Conservation (phyloP, 1,140 invertebrate genomes). For the Philotrypesis tridentata region DNA sequence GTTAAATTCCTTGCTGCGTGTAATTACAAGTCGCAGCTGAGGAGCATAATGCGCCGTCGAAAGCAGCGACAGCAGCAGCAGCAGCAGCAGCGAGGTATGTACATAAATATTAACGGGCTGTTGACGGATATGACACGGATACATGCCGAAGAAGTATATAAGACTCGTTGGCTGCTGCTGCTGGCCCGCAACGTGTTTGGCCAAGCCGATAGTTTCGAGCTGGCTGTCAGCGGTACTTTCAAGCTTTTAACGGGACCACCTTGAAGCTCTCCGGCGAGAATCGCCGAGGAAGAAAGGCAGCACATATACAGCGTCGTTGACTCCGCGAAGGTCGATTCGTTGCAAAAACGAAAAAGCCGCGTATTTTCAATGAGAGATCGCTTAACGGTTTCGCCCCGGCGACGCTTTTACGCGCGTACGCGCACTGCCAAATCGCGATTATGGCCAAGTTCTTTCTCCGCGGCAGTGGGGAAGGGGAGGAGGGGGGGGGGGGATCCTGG, state of each 20-base stretch:
- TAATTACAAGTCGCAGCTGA: too few species aligned
- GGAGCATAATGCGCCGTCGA: too few species aligned
- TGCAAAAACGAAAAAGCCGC: not conserved
- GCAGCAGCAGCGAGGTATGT: too few species aligned
- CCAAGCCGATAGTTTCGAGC: slow-evolving; percentile 5
- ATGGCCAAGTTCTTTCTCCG: too few species aligned
- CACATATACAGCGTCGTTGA: too few species aligned
- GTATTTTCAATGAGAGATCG: not conserved
- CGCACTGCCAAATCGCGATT: too few species aligned
- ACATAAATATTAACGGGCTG: not conserved
- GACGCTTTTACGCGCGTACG: too few species aligned
- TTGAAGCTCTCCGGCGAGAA: not conserved
- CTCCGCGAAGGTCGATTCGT: not conserved
- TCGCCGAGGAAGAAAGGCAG: not conserved
- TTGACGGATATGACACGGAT: not conserved
- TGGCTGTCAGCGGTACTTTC: slow-evolving; percentile 7
- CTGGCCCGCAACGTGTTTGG: not conserved
- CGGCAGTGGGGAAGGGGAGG: too few species aligned
- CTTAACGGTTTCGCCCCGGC: too few species aligned
- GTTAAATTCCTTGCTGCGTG: too few species aligned
- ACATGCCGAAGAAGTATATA: not conserved
- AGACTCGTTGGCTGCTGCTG: not conserved
- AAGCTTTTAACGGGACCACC: slow-evolving; percentile 33
- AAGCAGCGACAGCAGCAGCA: too few species aligned
- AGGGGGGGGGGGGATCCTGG: too few species aligned